Conservation (phyloP, 2,797 vertebrate species). For the Tarsius wallacei region DNA sequence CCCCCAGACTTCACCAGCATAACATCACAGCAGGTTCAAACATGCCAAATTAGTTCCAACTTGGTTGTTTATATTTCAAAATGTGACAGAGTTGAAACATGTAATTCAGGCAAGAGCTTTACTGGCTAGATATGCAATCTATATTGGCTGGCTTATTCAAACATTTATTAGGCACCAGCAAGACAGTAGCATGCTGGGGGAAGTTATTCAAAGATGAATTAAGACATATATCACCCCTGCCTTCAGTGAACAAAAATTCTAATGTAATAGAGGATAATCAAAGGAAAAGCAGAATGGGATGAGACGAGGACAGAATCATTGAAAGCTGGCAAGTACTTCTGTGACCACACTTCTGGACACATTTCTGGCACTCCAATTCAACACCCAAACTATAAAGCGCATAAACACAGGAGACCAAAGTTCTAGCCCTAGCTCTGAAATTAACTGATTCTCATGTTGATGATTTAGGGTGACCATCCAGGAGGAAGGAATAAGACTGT, state of each 20-base stretch:
- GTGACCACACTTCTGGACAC: background rate
- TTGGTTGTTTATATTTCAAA: slow-evolving; percentile 35
- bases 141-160: slow-evolving; percentile 25
- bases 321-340: slow-evolving; percentile 5
- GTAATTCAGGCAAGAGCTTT: background rate
- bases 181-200: background rate
- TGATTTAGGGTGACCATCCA: background rate
- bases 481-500: background rate
- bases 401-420: slow-evolving; percentile 38
- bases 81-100: background rate
- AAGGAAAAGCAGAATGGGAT: background rate
- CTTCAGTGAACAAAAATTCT: background rate
- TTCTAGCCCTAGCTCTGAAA: background rate
- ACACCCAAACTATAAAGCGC: background rate
- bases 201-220: slow-evolving; percentile 35
- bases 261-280: no score
- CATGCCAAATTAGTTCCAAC: background rate
- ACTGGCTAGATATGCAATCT: background rate
- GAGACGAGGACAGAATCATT: background rate
- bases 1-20: background rate
- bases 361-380: background rate
- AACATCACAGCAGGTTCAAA: slow-evolving; percentile 64
- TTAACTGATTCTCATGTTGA: background rate
- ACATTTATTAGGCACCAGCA: background rate
- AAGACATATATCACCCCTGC: background rate